Conservation (phyloP, 2,888 invertebrate species). For the Agonopterix subpropinquella region DNA sequence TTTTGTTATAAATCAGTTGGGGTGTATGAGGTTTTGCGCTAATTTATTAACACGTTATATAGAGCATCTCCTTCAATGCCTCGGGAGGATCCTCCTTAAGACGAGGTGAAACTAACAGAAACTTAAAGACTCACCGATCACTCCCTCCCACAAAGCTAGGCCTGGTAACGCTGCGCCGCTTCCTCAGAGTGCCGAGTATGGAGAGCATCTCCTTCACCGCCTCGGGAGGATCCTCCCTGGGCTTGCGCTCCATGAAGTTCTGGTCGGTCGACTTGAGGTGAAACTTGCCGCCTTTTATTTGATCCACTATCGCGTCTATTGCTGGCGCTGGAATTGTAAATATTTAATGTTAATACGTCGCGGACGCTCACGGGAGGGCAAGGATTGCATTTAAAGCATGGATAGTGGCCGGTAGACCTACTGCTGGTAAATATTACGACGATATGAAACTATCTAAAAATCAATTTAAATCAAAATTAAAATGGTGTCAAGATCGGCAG, state of each 20-base stretch:
- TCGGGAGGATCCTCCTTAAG: slow-evolving; percentile 37
- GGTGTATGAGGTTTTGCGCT: too few species aligned
- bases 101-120: slow-evolving; percentile 75
- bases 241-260: slow-evolving; percentile 70
- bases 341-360: neutral
- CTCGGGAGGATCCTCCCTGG: slow-evolving; percentile 27
- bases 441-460: too few species aligned
- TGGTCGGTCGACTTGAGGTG: slow-evolving; percentile 80
- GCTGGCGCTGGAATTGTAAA: slow-evolving; percentile 58
- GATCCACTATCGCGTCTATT: slow-evolving; percentile 85
- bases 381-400: too few species aligned
- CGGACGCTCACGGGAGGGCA: too few species aligned
- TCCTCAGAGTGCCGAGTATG: slow-evolving; percentile 74
- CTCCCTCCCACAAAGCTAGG: slow-evolving; percentile 10
- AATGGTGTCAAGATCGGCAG: too few species aligned
- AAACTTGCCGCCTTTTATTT: slow-evolving; percentile 85
- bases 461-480: too few species aligned
- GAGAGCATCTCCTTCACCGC: slow-evolving; percentile 78
- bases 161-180: slow-evolving; percentile 29
- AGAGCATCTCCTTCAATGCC: slow-evolving; percentile 76
- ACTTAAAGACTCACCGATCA: neutral
- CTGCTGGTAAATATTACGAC: too few species aligned
- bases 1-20: too few species aligned
- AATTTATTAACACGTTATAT: too few species aligned
- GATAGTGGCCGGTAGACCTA: too few species aligned